Conservation (phyloP, 2,113 vertebrate genomes). For the Anseranas semipalmata region DNA sequence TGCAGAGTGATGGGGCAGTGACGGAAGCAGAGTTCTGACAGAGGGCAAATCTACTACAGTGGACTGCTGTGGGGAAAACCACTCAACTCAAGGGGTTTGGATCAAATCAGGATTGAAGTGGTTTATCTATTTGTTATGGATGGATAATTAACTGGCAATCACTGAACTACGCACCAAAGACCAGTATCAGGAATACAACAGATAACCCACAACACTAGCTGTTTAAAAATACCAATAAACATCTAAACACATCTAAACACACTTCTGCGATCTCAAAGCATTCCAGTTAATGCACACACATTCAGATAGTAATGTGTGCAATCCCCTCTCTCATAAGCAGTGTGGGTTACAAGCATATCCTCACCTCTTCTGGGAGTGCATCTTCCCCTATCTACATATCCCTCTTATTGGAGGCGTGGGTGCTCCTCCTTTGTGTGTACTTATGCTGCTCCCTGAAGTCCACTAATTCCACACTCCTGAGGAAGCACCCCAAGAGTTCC, state of each 20-base stretch:
- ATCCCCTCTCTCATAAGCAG: background rate
- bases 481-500: too few species aligned
- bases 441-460: background rate
- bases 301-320: accelerated
- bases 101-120: background rate
- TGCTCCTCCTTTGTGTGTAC: background rate
- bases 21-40: accelerated
- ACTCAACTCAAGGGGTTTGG: background rate
- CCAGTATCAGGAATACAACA: background rate
- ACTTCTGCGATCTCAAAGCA: accelerated
- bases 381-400: too few species aligned
- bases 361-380: background rate
- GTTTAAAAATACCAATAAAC: background rate
- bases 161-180: background rate
- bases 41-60: background rate
- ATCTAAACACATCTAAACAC: background rate
- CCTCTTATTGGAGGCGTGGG: background rate
- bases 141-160: background rate
- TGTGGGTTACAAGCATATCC: background rate
- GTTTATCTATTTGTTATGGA: background rate
- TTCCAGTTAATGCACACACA: background rate
- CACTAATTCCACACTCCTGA: background rate
- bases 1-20: background rate
- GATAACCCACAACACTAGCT: background rate
- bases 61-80: background rate